phyloP scores from a whole-genome alignment of 1,140 invertebrate genomes.

The Drosophila miranda region DNA sequence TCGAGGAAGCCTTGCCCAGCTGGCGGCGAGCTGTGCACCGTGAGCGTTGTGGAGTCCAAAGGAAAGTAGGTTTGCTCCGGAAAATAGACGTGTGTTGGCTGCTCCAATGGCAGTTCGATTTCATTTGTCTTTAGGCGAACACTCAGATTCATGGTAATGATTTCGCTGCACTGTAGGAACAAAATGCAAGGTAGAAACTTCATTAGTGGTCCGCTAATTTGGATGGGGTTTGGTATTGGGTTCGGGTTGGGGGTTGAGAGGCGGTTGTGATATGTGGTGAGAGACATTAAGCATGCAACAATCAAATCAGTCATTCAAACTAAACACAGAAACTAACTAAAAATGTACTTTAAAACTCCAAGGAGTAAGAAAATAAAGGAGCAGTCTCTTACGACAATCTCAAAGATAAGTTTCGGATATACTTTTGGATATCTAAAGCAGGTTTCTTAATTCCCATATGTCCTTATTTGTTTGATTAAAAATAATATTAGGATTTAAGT shows the following conservation, averaged over 20 bases:
- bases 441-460: no score
- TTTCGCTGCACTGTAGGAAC: slow-evolving; percentile 70
- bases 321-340: slow-evolving; percentile 34
- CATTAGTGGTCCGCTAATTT: slow-evolving; percentile 4
- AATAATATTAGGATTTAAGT: no score
- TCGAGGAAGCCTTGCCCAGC: slow-evolving; percentile 57
- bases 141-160: slow-evolving; percentile 83
- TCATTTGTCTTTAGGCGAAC: slow-evolving; percentile 83
- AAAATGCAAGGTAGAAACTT: slow-evolving; percentile 7
- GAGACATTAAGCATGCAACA: slow-evolving; percentile 57
- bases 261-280: slow-evolving; percentile 22
- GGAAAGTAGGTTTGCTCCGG: slow-evolving; percentile 76
- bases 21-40: slow-evolving; percentile 60
- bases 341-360: background rate
- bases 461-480: no score
- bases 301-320: slow-evolving; percentile 42
- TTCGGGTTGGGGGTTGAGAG: no score
- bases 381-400: background rate
- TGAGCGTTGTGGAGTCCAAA: slow-evolving; percentile 65
- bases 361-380: background rate
- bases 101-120: slow-evolving; percentile 82
- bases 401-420: background rate
- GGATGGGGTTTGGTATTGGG: background rate
- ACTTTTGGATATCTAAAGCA: no score
- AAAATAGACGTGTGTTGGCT: slow-evolving; percentile 74